Percentiles rank a stretch among this genome's conserved stretches.
These are phyloP conservation scores for Laticauda colubrina DNA, from an alignment of 2,113 vertebrate genomes.

Conservation along the genomic window DNA sequence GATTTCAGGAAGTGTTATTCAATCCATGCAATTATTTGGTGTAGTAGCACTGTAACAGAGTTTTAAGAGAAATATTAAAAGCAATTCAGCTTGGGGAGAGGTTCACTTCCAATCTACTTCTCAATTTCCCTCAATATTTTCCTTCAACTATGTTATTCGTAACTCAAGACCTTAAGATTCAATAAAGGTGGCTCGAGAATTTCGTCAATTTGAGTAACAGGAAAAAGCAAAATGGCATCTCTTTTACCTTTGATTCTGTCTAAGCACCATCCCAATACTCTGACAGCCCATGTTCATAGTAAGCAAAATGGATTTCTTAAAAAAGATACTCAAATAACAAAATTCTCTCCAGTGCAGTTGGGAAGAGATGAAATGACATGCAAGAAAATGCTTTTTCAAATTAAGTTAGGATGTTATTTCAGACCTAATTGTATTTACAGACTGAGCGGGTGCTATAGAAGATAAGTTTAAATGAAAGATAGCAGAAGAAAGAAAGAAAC, in stretches of 20 bases:
- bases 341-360: not conserved
- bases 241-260: slow-evolving; percentile 32
- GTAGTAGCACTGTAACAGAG: slow-evolving; percentile 21
- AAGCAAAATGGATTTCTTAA: not conserved
- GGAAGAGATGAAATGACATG: not conserved
- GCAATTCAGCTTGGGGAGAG: slow-evolving; percentile 24
- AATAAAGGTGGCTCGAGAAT: slow-evolving; percentile 28
- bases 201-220: slow-evolving; percentile 52
- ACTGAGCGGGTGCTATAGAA: not conserved
- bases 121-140: slow-evolving; percentile 13
- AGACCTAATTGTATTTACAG: not conserved
- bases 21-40: slow-evolving; percentile 34
- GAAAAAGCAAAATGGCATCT: slow-evolving; percentile 48
- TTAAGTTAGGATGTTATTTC: not conserved
- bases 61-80: slow-evolving; percentile 40
- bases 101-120: slow-evolving; percentile 40
- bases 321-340: not conserved
- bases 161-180: slow-evolving; percentile 44
- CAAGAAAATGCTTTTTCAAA: not conserved
- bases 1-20: not conserved
- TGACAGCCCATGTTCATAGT: not conserved
- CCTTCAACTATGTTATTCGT: slow-evolving; percentile 32
- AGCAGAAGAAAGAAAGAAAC: not conserved
- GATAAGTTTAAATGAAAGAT: not conserved
- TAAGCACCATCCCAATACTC: not conserved